Percentiles rank a stretch among this genome's conserved stretches.
phyloP scores from a whole-genome alignment of 2,888 invertebrate species.

The Venustoraphidia nigricollis region DNA sequence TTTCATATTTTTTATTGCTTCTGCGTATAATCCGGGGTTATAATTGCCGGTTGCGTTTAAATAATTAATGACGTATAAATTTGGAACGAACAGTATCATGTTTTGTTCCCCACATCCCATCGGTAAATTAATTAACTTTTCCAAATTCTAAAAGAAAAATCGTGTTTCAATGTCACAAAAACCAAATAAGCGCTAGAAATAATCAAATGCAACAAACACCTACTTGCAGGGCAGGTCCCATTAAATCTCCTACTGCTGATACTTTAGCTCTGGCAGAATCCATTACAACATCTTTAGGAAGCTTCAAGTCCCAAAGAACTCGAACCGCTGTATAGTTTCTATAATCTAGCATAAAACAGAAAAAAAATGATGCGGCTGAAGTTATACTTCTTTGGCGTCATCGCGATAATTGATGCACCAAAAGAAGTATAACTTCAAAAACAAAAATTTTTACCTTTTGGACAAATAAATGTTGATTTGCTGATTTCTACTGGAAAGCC shows the following conservation, averaged over 20 bases:
- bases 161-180: background rate
- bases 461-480: constrained; percentile 51
- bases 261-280: constrained; percentile 49
- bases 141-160: constrained; percentile 36
- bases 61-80: constrained; percentile 49
- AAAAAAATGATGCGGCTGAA: background rate
- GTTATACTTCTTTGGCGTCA: too few species aligned
- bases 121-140: constrained; percentile 47
- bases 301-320: constrained; percentile 26
- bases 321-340: background rate
- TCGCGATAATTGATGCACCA: too few species aligned
- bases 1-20: constrained; percentile 37
- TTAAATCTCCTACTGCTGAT: constrained; percentile 44
- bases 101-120: constrained; percentile 73
- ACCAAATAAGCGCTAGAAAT: background rate
- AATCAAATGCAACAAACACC: constrained; percentile 10
- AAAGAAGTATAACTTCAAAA: too few species aligned
- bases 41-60: constrained; percentile 36
- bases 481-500: constrained; percentile 50
- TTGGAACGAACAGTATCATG: constrained; percentile 61
- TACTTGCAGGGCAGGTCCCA: constrained; percentile 31
- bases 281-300: constrained; percentile 37
- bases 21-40: constrained; percentile 34
- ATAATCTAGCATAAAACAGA: background rate
- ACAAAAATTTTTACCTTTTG: constrained; percentile 30